These are phyloP conservation scores for Sylvilagus bachmani DNA, from an alignment of 2,113 vertebrate species.

Conservation along the genomic window DNA sequence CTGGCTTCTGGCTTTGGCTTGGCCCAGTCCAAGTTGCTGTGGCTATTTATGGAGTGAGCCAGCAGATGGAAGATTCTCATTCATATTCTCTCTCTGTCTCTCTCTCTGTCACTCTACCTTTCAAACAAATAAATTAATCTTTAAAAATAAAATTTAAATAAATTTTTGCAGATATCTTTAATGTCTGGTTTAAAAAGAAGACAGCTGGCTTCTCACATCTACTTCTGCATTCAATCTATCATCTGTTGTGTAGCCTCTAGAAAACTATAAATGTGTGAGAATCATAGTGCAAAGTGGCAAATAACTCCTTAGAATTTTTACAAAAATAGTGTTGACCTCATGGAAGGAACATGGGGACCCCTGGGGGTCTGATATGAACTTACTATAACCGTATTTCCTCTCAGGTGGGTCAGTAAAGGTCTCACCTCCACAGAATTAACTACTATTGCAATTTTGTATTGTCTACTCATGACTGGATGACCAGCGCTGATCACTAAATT, in stretches of 20 bases:
- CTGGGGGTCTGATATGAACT: background rate
- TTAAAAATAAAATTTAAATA: background rate
- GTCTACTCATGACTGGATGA: background rate
- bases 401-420: background rate
- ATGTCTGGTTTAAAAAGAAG: background rate
- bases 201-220: background rate
- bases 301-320: background rate
- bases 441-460: background rate
- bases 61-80: too few species aligned
- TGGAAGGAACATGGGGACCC: background rate
- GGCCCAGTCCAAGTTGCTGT: too few species aligned
- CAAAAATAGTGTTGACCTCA: slow-evolving; percentile 23
- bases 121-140: too few species aligned
- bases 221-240: background rate
- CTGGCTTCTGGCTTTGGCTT: too few species aligned
- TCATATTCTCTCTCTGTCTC: too few species aligned
- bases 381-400: background rate
- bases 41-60: too few species aligned
- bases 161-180: slow-evolving; percentile 24
- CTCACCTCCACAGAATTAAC: background rate
- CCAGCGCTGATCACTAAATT: background rate
- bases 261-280: background rate
- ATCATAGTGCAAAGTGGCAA: background rate
- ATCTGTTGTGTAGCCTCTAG: background rate
- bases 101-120: too few species aligned